Conservation (phyloP, 2,888 invertebrate genomes). For the Dexiosoma caninum region DNA sequence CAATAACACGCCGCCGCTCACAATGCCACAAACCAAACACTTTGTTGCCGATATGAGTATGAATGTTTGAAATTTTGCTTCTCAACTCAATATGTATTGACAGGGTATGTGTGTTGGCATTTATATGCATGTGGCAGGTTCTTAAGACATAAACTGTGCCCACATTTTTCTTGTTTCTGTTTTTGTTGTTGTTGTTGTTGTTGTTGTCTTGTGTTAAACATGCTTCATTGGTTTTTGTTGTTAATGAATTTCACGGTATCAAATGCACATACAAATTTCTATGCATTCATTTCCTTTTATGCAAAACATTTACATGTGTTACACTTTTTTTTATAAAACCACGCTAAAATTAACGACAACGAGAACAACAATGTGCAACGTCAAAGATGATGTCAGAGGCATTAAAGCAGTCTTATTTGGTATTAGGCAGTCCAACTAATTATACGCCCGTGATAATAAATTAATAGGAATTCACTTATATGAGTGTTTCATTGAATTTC, state of each 20-base stretch:
- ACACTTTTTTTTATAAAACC: conserved; percentile 35
- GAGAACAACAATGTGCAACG: background rate
- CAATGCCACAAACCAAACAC: background rate
- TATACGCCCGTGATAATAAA: background rate
- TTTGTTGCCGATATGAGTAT: background rate
- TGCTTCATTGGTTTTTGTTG: conserved; percentile 52
- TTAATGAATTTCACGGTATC: conserved; percentile 47
- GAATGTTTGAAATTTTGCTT: conserved; percentile 9
- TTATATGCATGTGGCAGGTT: conserved; percentile 34
- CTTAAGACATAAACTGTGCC: conserved; percentile 22
- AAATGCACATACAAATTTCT: conserved; percentile 55
- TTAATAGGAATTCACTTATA: no score
- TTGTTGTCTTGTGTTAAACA: conserved; percentile 51
- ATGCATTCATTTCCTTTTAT: conserved; percentile 53
- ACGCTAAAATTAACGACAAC: conserved; percentile 21
- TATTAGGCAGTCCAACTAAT: conserved; percentile 6
- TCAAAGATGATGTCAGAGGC: conserved; percentile 7
- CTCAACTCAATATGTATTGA: conserved; percentile 11
- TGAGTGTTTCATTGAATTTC: no score
- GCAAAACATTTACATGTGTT: conserved; percentile 55
- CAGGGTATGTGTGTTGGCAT: conserved; percentile 8
- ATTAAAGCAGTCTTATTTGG: background rate
- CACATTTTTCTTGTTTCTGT: background rate
- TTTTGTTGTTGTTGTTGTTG: conserved; percentile 4
- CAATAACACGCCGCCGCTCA: conserved; percentile 34